These are phyloP conservation scores for Syngnathus acus DNA, from an alignment of 2,797 vertebrate genomes.

Conservation along the genomic window DNA sequence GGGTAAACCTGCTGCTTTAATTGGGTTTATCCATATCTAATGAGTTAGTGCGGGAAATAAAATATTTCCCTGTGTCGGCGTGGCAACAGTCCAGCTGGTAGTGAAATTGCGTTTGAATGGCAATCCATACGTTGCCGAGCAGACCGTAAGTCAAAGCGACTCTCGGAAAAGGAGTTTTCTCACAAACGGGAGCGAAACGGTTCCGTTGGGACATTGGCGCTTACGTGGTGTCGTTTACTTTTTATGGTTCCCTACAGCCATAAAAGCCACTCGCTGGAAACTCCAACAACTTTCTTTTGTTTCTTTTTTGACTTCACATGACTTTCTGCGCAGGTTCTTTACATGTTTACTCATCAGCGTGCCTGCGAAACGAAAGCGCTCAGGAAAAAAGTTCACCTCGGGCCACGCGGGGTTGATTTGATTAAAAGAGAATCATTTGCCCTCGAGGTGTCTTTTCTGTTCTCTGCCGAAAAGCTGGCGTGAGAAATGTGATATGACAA, in stretches of 20 bases:
- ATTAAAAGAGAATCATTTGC: slow-evolving; percentile 71
- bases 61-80: slow-evolving; percentile 59
- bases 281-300: slow-evolving; percentile 56
- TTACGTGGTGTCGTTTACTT: slow-evolving; percentile 74
- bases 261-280: slow-evolving; percentile 68
- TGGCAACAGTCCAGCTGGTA: slow-evolving; percentile 53
- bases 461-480: slow-evolving; percentile 50
- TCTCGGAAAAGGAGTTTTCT: slow-evolving; percentile 41
- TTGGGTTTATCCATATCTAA: slow-evolving; percentile 63
- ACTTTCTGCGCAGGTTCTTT: slow-evolving; percentile 20
- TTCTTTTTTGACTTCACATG: slow-evolving; percentile 29
- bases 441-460: slow-evolving; percentile 69
- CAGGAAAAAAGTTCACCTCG: slow-evolving; percentile 48
- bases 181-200: slow-evolving; percentile 67
- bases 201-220: slow-evolving; percentile 69
- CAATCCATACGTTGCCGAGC: slow-evolving; percentile 62
- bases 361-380: slow-evolving; percentile 30
- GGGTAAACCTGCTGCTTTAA: slow-evolving; percentile 15
- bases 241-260: slow-evolving; percentile 68
- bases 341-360: slow-evolving; percentile 26
- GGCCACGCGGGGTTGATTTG: slow-evolving; percentile 61
- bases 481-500: slow-evolving; percentile 74
- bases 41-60: slow-evolving; percentile 56
- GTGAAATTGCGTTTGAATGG: slow-evolving; percentile 63
- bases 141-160: slow-evolving; percentile 63